These are phyloP conservation scores for Dendrocopos noguchii DNA, from an alignment of 2,113 vertebrate species.

Conservation along the genomic window DNA sequence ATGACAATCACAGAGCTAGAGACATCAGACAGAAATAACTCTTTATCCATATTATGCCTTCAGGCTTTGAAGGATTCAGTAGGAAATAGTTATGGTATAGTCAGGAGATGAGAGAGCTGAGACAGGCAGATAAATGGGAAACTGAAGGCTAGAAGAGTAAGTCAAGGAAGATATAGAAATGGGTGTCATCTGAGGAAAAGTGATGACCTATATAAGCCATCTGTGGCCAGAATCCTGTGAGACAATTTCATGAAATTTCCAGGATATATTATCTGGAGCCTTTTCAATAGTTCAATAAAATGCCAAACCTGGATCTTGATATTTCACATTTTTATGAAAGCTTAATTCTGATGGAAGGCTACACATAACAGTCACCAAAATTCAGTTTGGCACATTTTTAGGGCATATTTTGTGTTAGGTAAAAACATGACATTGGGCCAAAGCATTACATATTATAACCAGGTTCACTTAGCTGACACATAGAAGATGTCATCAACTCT, in stretches of 20 bases:
- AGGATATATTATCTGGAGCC: not conserved
- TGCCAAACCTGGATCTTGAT: not conserved
- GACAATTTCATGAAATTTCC: not conserved
- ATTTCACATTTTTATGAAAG: not conserved
- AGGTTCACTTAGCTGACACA: not conserved
- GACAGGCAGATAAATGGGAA: conserved; percentile 18
- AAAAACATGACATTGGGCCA: not conserved
- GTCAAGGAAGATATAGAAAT: not conserved
- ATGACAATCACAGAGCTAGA: not conserved
- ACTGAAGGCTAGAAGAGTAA: not conserved
- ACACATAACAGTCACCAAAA: not conserved
- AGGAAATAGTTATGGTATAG: conserved; percentile 8
- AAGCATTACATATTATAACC: not conserved
- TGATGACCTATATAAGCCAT: not conserved
- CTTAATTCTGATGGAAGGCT: not conserved
- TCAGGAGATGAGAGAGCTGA: not conserved
- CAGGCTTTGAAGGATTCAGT: not conserved
- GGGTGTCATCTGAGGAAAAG: not conserved
- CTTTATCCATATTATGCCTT: not conserved
- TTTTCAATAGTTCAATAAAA: not conserved
- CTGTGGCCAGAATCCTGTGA: not conserved
- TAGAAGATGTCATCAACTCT: not conserved
- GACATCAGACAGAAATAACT: not conserved
- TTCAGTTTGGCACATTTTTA: not conserved
- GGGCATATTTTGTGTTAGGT: not conserved